Evolutionary conservation across 23 tunicate species (phyloP), one percentile per base, ranked within the genome.

Genomic region (Pegea sp.): DNA sequence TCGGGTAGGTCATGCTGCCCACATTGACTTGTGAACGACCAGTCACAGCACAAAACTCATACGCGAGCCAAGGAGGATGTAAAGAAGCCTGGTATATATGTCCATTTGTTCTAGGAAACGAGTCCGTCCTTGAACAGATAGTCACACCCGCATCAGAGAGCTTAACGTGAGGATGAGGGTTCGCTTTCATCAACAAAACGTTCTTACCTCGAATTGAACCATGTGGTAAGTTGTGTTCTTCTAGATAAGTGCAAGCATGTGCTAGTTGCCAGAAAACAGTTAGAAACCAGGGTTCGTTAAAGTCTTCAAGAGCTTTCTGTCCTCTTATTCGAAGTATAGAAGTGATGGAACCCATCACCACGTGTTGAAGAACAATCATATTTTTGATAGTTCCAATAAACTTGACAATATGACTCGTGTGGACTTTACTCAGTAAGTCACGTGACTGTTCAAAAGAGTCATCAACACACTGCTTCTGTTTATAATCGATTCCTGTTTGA

Each of bases 11-110:
- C 13, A 16, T 16, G 16, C 46, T 38, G 16, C 13, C 11, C 46
- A 38, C 46, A 38, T 16, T 38, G 46, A 38, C 16, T 11, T 38
- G 46, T 11, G 46, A 16, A 8, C 16, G 11, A 16, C 46, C 46
- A 16, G 46, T 38, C 46, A 38, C 46, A 38, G 46, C 46, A 53
- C 95, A 73, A 58, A 73, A 84, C 58, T 84, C 95, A 48, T 52
- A 68, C 1, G 76, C 95, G 11, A 84, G 54, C 95, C 95, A 84
- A 1, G 95, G 95, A n/a, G 76, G 67, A 22, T 61, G 58, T 16
- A 84, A 56, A 24, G 63, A 28, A 2, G 95, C 77, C 49, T 84
- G 72, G 3, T 38, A 38, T 16, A 8, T 38, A 16, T 38, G 11
- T 11, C 16, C 46, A 11, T 38, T 38, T 11, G 16, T 8, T 38